These are phyloP conservation scores for Mystacornis crossleyi DNA, from an alignment of 2,113 vertebrate genomes.

Conservation along the genomic window DNA sequence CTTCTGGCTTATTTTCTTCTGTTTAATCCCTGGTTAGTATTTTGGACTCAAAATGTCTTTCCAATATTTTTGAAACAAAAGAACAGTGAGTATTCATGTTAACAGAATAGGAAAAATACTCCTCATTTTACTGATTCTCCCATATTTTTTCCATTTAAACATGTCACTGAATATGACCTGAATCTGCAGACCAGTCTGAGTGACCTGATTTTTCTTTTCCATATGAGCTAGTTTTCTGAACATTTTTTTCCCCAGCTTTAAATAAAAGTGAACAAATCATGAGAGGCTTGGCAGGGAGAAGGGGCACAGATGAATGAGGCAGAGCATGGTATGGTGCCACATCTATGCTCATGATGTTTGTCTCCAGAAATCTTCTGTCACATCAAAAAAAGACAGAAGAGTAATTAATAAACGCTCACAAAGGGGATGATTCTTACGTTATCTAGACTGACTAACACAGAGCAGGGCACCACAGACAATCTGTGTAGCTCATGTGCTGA, in stretches of 20 bases:
- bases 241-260: neutral
- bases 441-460: neutral
- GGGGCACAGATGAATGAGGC: neutral
- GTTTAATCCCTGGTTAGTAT: neutral
- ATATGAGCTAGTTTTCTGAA: neutral
- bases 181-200: neutral
- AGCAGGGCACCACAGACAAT: neutral
- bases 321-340: neutral
- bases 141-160: constrained; percentile 23
- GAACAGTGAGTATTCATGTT: neutral
- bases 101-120: neutral
- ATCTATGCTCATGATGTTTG: neutral
- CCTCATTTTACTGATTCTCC: neutral
- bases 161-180: neutral
- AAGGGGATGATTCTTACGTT: neutral
- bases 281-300: neutral
- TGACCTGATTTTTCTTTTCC: constrained; percentile 30
- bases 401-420: neutral
- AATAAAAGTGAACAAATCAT: neutral
- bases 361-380: neutral
- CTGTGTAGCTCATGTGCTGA: neutral
- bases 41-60: neutral
- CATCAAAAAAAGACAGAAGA: neutral
- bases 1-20: neutral
- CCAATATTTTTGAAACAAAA: neutral